Conservation (phyloP, 2,797 vertebrate genomes). For the Podarcis siculus region DNA sequence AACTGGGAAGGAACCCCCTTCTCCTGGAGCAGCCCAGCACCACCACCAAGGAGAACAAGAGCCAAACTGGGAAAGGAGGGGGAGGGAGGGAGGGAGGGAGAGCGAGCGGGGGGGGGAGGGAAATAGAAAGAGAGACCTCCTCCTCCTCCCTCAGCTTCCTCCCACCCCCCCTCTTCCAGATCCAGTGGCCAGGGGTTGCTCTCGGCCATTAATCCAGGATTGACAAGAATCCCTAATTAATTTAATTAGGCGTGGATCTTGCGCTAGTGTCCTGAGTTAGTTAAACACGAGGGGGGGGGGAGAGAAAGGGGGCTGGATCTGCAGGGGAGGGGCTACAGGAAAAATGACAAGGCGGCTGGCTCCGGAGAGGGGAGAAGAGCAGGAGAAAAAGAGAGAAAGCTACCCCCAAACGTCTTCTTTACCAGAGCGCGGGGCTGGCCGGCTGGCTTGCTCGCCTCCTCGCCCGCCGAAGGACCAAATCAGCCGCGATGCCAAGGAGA, state of each 20-base stretch:
- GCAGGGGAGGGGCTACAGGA: conserved; percentile 81
- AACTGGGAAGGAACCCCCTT: conserved; percentile 86
- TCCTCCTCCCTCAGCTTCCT: background rate
- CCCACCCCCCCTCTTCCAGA: conserved; percentile 70
- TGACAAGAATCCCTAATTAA: conserved; percentile 95
- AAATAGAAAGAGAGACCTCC: conserved; percentile 12
- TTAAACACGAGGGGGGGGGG: conserved; percentile 82
- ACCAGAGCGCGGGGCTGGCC: background rate
- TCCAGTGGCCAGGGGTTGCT: conserved; percentile 74
- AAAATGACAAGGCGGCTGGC: conserved; percentile 75
- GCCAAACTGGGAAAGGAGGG: background rate
- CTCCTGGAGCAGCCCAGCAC: conserved; percentile 76
- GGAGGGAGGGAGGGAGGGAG: too few species aligned
- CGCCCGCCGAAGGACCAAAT: background rate
- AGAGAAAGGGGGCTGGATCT: conserved; percentile 73
- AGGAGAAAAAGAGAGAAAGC: conserved; percentile 23
- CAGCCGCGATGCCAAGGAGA: background rate
- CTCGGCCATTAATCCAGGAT: conserved; percentile 89
- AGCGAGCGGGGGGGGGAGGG: background rate
- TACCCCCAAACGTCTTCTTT: conserved; percentile 71
- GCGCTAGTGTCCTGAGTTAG: conserved; percentile 88
- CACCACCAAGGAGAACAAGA: conserved; percentile 34
- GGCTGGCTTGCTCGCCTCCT: background rate
- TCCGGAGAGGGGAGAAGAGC: background rate
- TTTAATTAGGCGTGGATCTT: conserved; percentile 91